Conservation (phyloP, 2,888 invertebrate species). For the Tetheella fluctuosa region DNA sequence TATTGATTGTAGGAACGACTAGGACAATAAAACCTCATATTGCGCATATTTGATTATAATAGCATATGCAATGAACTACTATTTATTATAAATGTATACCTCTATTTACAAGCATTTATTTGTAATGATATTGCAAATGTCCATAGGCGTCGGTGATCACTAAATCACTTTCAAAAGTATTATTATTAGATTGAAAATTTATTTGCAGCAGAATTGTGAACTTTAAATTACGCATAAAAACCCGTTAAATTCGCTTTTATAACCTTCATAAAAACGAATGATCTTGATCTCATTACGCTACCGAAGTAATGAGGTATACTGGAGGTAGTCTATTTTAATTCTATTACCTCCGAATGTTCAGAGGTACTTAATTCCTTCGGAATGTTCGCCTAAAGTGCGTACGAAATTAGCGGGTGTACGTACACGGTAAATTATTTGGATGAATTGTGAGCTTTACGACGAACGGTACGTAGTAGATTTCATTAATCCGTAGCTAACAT, state of each 20-base stretch:
- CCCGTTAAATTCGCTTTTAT: background rate
- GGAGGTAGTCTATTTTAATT: conserved; percentile 7
- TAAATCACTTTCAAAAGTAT: no score
- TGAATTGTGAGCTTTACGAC: conserved; percentile 10
- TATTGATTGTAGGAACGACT: no score
- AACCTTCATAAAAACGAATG: conserved; percentile 9
- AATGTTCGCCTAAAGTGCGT: background rate
- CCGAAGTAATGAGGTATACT: background rate
- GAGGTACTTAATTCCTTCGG: conserved; percentile 7
- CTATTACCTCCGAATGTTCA: conserved; percentile 1
- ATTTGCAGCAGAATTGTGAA: background rate
- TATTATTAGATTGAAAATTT: background rate
- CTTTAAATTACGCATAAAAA: conserved; percentile 1
- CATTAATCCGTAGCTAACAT: conserved; percentile 5
- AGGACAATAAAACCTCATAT: no score
- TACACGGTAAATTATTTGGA: background rate
- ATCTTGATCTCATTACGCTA: conserved; percentile 9
- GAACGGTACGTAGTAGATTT: background rate
- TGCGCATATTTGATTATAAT: no score
- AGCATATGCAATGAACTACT: no score
- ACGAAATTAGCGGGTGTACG: background rate
- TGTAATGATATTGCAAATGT: no score
- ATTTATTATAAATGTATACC: no score
- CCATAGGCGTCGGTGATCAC: no score
- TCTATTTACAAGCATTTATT: no score